Conservation (phyloP, 2,797 vertebrate genomes). For the Manis javanica region DNA sequence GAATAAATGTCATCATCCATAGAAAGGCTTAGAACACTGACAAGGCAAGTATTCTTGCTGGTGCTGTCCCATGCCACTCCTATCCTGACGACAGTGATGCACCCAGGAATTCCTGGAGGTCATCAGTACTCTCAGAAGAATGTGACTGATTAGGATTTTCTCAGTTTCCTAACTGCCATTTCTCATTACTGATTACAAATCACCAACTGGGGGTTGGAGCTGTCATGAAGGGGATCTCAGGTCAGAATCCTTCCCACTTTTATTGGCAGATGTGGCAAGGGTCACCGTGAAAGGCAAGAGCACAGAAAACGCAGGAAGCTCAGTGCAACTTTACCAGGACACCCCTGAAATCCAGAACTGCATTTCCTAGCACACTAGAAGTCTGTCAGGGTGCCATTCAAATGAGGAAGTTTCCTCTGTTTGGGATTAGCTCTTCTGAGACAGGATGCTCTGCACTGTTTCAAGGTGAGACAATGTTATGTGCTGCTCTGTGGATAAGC, state of each 20-base stretch:
- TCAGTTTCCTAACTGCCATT: neutral
- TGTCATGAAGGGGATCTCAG: neutral
- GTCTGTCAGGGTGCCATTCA: neutral
- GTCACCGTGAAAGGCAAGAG: neutral
- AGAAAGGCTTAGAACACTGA: neutral
- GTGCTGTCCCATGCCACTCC: neutral
- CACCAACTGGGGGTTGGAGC: neutral
- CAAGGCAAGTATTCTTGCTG: neutral
- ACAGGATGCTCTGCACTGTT: conserved; percentile 54
- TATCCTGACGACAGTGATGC: neutral
- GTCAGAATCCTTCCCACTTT: neutral
- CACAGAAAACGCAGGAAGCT: neutral
- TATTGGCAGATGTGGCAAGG: neutral
- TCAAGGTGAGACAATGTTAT: conserved; percentile 81
- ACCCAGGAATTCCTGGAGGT: neutral
- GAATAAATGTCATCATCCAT: neutral
- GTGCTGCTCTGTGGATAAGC: conserved; percentile 68
- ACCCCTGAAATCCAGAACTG: neutral
- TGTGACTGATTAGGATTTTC: neutral
- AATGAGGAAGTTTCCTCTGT: neutral
- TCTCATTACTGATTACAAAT: neutral
- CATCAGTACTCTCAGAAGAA: neutral
- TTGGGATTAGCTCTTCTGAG: conserved; percentile 39
- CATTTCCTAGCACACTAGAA: neutral
- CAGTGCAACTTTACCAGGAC: neutral